Percentiles rank a stretch among this genome's conserved stretches.
Conservation (phyloP, 2,113 vertebrate species). For the Aix galericulata region DNA sequence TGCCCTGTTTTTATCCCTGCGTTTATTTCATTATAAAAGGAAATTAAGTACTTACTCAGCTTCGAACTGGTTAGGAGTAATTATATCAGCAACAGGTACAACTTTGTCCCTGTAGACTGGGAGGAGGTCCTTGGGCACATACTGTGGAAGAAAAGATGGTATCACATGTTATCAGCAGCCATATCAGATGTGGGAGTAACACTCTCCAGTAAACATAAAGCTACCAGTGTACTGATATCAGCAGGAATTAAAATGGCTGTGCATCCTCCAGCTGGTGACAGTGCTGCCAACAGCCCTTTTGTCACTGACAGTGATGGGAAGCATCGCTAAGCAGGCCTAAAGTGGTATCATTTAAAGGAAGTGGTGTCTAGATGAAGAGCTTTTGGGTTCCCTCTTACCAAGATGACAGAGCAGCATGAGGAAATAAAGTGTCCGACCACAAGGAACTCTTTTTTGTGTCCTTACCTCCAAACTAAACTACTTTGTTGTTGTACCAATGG, state of each 20-base stretch:
- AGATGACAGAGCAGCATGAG: background rate
- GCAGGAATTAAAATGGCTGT: background rate
- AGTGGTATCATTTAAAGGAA: background rate
- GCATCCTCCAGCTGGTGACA: background rate
- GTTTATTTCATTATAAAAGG: background rate
- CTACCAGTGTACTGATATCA: background rate
- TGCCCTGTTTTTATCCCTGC: background rate
- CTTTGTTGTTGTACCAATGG: background rate
- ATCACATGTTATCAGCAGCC: background rate
- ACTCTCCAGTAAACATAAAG: background rate
- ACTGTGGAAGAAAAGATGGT: conserved; percentile 73
- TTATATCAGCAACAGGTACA: conserved; percentile 95
- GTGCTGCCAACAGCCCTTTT: background rate
- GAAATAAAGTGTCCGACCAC: background rate
- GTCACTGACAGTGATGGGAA: background rate
- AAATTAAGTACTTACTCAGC: conserved; percentile 88
- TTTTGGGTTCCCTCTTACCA: background rate
- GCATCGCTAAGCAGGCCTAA: background rate
- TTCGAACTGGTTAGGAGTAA: conserved; percentile 98
- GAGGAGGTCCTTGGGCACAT: conserved; percentile 93
- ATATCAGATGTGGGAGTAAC: background rate
- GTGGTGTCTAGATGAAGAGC: background rate
- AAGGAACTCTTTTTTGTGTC: background rate
- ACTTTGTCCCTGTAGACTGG: conserved; percentile 95
- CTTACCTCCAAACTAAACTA: background rate